Conservation (phyloP, 1,140 invertebrate species). For the Vanessa atalanta region DNA sequence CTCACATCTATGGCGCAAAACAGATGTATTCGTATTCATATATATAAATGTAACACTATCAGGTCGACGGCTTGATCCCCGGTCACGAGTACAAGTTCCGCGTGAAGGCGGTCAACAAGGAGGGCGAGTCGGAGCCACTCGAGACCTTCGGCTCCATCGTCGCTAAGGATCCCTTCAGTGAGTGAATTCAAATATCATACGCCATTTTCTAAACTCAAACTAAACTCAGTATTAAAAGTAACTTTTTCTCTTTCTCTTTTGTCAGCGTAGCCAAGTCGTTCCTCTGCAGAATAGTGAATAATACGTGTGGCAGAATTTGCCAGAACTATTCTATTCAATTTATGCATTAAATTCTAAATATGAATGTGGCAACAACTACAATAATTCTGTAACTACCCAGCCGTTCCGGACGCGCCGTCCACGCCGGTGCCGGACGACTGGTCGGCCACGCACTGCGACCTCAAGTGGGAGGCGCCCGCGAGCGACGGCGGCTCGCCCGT, state of each 20-base stretch:
- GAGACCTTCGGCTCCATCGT: slow-evolving; percentile 95
- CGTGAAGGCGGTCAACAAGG: slow-evolving; percentile 97
- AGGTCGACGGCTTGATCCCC: slow-evolving; percentile 91
- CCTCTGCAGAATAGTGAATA: no score
- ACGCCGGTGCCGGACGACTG: slow-evolving; percentile 94
- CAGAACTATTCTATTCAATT: no score
- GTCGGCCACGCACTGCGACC: slow-evolving; percentile 94
- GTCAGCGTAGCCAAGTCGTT: no score
- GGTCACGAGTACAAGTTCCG: slow-evolving; percentile 99
- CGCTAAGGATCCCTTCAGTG: slow-evolving; percentile 98
- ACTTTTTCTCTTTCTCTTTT: no score
- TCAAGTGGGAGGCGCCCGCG: slow-evolving; percentile 90
- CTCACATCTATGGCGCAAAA: no score
- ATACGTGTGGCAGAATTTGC: no score
- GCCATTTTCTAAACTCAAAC: no score
- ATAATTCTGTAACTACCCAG: slow-evolving; percentile 41
- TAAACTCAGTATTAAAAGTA: no score
- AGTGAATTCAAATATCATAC: slow-evolving; percentile 58
- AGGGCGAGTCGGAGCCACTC: slow-evolving; percentile 98
- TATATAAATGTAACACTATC: slow-evolving; percentile 13
- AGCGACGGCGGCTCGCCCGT: slow-evolving; percentile 96
- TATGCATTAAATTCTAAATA: no score
- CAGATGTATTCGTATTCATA: neutral
- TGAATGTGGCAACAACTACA: neutral
- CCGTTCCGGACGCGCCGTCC: slow-evolving; percentile 89